Percentiles rank a stretch among this genome's conserved stretches.
phyloP scores from a whole-genome alignment of 2,113 vertebrate genomes.

The Hucho hucho region DNA sequence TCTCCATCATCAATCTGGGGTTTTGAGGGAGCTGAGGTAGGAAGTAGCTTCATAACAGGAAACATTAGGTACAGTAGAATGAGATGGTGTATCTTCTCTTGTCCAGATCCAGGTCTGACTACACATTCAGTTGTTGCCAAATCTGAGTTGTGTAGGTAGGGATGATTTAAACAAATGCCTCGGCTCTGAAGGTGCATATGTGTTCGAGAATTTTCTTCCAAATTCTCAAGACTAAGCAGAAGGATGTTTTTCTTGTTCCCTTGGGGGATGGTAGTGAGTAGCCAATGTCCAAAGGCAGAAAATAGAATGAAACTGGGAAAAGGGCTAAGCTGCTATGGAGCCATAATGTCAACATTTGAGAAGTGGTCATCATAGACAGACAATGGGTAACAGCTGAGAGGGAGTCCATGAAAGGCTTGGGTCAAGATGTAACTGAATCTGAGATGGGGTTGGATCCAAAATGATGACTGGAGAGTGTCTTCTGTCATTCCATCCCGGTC shows the following conservation, averaged over 20 bases:
- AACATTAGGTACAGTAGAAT: too few relatives aligned
- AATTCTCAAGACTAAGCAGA: background rate
- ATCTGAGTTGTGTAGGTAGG: background rate
- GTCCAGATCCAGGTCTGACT: too few relatives aligned
- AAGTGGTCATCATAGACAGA: background rate
- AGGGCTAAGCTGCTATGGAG: background rate
- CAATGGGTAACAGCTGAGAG: too few relatives aligned
- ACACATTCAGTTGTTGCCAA: background rate
- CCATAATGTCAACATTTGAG: background rate
- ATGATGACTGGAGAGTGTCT: background rate
- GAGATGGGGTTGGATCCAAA: background rate
- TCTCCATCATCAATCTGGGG: background rate
- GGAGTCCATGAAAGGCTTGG: background rate
- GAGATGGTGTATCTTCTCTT: too few relatives aligned
- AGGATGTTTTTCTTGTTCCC: too few relatives aligned
- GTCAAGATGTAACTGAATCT: background rate
- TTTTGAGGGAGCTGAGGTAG: background rate
- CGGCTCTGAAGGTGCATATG: background rate
- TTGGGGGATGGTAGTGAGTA: background rate
- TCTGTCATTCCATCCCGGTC: background rate
- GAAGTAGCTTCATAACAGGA: too few relatives aligned
- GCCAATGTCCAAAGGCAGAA: background rate
- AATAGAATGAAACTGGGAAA: background rate
- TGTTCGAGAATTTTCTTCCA: background rate
- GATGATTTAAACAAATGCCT: background rate